These are phyloP conservation scores for Acleris sparsana DNA, from an alignment of 2,888 invertebrate genomes.

Conservation along the genomic window DNA sequence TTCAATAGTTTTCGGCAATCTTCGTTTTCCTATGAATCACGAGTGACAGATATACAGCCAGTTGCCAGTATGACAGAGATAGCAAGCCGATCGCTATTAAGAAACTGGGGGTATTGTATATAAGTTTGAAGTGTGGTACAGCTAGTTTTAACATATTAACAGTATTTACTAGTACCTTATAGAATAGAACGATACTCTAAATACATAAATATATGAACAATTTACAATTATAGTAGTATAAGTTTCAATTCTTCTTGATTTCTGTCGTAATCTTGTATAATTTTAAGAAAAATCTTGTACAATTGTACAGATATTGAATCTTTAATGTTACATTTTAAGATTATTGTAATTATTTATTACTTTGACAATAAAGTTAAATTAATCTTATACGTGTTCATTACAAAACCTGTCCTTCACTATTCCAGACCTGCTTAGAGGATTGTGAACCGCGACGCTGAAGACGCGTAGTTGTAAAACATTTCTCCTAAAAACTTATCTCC, in stretches of 20 bases:
- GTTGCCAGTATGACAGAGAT: too few species aligned
- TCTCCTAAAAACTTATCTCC: too few species aligned
- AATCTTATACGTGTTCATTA: conserved; percentile 12
- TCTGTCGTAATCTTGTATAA: conserved; percentile 41
- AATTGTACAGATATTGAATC: conserved; percentile 79
- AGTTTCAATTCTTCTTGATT: conserved; percentile 17
- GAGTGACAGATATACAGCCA: too few species aligned
- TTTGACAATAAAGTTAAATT: conserved; percentile 34
- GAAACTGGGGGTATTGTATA: neutral
- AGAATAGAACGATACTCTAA: conserved; percentile 56
- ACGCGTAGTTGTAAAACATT: too few species aligned
- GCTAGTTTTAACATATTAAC: conserved; percentile 42
- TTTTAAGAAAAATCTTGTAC: conserved; percentile 59
- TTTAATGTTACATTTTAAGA: conserved; percentile 60
- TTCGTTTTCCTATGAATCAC: too few species aligned
- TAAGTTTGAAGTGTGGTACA: conserved; percentile 5
- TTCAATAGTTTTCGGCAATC: too few species aligned
- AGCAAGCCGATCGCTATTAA: too few species aligned
- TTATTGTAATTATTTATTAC: conserved; percentile 71
- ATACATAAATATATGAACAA: conserved; percentile 31
- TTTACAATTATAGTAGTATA: conserved; percentile 13
- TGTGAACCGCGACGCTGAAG: too few species aligned
- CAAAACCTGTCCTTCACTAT: too few species aligned
- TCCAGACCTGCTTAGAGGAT: too few species aligned
- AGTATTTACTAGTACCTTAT: conserved; percentile 64